These are phyloP conservation scores for Baryphthengus martii DNA, from an alignment of 2,113 vertebrate genomes.

Conservation along the genomic window DNA sequence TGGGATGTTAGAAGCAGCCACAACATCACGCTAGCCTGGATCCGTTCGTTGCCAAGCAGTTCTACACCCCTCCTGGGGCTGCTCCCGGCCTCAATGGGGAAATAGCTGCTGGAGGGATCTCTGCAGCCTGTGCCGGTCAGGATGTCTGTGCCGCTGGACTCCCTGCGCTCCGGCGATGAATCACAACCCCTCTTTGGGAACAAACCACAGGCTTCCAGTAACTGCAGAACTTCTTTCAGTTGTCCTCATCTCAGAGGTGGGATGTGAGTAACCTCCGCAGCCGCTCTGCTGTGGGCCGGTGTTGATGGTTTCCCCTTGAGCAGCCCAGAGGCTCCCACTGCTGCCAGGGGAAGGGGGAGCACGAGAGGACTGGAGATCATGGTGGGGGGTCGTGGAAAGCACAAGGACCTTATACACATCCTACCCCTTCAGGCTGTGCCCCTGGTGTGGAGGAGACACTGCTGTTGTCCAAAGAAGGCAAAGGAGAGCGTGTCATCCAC, in stretches of 20 bases:
- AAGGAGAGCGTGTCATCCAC: rapidly evolving
- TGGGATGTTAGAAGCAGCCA: neutral
- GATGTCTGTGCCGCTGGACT: neutral
- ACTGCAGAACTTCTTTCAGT: neutral
- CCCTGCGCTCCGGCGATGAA: neutral
- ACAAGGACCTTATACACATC: rapidly evolving
- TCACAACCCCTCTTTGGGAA: neutral
- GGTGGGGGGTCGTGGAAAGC: neutral
- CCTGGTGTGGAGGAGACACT: rapidly evolving
- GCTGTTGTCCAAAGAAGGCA: neutral
- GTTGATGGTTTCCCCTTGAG: neutral
- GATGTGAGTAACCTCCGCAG: neutral
- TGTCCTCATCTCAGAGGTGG: neutral
- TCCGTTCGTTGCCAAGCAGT: neutral
- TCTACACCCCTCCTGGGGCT: neutral
- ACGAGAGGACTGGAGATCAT: rapidly evolving
- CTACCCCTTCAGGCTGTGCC: neutral
- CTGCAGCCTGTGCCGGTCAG: neutral
- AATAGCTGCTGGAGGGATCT: neutral
- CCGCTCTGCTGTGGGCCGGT: rapidly evolving
- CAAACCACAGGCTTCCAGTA: neutral
- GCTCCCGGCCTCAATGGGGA: neutral
- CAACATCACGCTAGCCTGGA: neutral
- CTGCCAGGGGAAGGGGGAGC: neutral
- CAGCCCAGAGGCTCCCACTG: rapidly evolving